phyloP scores from a whole-genome alignment of 2,888 invertebrate genomes.

The Anorthoa munda region DNA sequence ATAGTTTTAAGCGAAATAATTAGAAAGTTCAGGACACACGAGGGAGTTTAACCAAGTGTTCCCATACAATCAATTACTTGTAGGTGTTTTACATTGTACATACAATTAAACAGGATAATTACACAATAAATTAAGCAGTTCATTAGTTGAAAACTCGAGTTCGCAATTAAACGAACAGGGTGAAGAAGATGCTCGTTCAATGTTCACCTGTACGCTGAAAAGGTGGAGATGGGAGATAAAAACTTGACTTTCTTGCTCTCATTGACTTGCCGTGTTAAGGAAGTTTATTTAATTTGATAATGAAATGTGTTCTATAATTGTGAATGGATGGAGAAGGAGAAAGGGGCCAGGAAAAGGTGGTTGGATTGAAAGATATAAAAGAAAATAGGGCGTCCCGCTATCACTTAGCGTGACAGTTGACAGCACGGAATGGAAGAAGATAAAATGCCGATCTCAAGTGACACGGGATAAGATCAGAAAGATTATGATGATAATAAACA shows the following conservation, averaged over 20 bases:
- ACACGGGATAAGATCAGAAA: too few species aligned
- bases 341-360: too few species aligned
- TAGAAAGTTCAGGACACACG: slow-evolving; percentile 6
- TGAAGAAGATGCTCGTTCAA: slow-evolving; percentile 39
- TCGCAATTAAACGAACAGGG: slow-evolving; percentile 51
- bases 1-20: slow-evolving; percentile 31
- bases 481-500: too few species aligned
- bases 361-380: too few species aligned
- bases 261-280: slow-evolving; percentile 3
- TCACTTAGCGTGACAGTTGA: too few species aligned
- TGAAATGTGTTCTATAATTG: neutral
- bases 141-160: slow-evolving; percentile 59
- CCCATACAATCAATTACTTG: slow-evolving; percentile 53
- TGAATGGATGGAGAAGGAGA: too few species aligned
- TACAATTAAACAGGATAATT: slow-evolving; percentile 65
- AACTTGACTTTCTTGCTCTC: slow-evolving; percentile 40
- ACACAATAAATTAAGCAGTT: slow-evolving; percentile 63
- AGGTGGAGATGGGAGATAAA: slow-evolving; percentile 44
- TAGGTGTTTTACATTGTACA: slow-evolving; percentile 41
- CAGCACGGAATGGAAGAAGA: too few species aligned
- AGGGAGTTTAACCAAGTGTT: slow-evolving; percentile 28
- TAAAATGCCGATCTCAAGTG: too few species aligned
- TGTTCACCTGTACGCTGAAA: slow-evolving; percentile 31
- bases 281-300: slow-evolving; percentile 22
- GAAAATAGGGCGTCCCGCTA: too few species aligned